A percentile compares a stretch with the other conserved stretches of the same genome.
phyloP scores from a whole-genome alignment of 2,797 vertebrate genomes.

The Vespertilio murinus region DNA sequence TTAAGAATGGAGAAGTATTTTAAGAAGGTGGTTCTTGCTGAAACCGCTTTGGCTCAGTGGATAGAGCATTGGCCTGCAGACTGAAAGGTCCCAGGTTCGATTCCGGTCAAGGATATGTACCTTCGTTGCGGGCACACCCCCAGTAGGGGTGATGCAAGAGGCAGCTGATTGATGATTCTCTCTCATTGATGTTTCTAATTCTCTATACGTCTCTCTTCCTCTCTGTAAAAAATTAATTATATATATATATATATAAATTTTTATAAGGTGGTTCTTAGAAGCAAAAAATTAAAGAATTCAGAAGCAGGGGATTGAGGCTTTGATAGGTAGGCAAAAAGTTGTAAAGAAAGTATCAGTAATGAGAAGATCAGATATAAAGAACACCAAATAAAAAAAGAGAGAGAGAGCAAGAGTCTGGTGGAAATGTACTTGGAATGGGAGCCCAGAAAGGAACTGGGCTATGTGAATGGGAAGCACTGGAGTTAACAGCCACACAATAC shows the following conservation, averaged over 20 bases:
- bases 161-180: too few relatives aligned
- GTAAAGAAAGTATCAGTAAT: not conserved
- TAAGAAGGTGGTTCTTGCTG: not conserved
- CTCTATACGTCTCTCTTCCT: too few relatives aligned
- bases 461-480: not conserved
- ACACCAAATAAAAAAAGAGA: not conserved
- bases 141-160: too few relatives aligned
- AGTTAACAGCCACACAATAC: not conserved
- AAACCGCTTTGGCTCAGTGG: too few relatives aligned
- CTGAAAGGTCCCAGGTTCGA: too few relatives aligned
- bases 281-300: not conserved
- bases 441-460: not conserved
- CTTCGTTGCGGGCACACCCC: too few relatives aligned
- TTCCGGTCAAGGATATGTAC: too few relatives aligned
- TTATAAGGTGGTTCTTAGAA: too few relatives aligned
- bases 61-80: too few relatives aligned
- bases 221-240: not conserved
- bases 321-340: not conserved
- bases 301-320: not conserved
- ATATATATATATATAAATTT: too few relatives aligned
- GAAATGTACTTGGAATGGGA: not conserved
- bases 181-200: too few relatives aligned
- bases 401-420: not conserved
- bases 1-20: conserved; percentile 3
- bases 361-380: not conserved